These are phyloP conservation scores for Synanthedon tipuliformis DNA, from an alignment of 2,888 invertebrate genomes.

Conservation along the genomic window DNA sequence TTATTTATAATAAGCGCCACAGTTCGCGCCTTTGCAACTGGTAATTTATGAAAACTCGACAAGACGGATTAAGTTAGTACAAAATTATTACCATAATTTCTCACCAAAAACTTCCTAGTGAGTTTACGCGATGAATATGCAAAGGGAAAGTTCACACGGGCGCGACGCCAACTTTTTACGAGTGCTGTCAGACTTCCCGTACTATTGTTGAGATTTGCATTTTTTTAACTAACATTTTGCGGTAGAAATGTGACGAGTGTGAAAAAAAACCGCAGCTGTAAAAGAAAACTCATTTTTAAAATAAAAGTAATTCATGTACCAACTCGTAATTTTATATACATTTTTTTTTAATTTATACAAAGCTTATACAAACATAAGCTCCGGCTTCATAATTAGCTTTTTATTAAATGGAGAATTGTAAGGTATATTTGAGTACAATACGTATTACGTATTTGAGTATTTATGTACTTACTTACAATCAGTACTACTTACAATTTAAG, in stretches of 20 bases:
- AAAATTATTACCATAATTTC: conserved; percentile 66
- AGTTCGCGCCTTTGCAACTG: conserved; percentile 31
- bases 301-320: too few relatives aligned
- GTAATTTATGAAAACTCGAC: conserved; percentile 44
- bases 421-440: too few relatives aligned
- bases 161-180: conserved; percentile 54
- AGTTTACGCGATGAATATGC: conserved; percentile 62
- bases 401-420: too few relatives aligned
- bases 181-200: conserved; percentile 51
- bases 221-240: conserved; percentile 15
- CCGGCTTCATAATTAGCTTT: too few relatives aligned
- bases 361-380: too few relatives aligned
- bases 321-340: too few relatives aligned
- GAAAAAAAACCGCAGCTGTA: too few relatives aligned
- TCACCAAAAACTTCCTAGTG: conserved; percentile 63
- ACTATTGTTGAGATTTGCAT: conserved; percentile 50
- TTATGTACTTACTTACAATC: too few relatives aligned
- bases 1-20: conserved; percentile 1
- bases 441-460: too few relatives aligned
- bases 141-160: conserved; percentile 54
- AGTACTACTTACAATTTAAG: too few relatives aligned
- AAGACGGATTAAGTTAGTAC: conserved; percentile 59
- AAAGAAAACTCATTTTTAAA: too few relatives aligned
- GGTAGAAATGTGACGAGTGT: not conserved
- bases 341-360: too few relatives aligned